phyloP scores from a whole-genome alignment of 2,113 vertebrate species.

The Hucho hucho region DNA sequence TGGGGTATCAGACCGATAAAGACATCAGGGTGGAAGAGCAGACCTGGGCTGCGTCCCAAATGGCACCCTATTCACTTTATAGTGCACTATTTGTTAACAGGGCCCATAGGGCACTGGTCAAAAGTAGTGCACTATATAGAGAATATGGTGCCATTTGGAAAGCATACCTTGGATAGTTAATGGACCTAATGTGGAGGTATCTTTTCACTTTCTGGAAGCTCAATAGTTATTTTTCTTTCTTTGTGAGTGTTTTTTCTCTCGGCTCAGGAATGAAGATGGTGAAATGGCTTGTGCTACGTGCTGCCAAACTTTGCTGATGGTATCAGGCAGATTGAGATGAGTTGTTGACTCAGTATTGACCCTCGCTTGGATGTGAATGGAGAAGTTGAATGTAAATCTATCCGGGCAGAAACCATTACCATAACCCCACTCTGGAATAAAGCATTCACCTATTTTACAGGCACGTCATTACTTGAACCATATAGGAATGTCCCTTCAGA shows the following conservation, averaged over 20 bases:
- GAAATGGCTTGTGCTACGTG: neutral
- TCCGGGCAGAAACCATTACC: neutral
- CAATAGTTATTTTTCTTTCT: constrained; percentile 65
- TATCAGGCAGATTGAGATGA: constrained; percentile 25
- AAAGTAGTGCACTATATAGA: no score
- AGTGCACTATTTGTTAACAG: neutral
- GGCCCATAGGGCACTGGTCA: no score
- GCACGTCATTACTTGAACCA: constrained; percentile 6
- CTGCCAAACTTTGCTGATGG: neutral
- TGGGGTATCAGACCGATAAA: constrained; percentile 76
- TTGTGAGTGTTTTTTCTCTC: constrained; percentile 1
- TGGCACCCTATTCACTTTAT: neutral
- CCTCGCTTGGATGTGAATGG: neutral
- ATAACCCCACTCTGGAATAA: neutral
- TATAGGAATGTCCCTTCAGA: constrained; percentile 2
- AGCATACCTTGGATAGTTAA: constrained; percentile 77
- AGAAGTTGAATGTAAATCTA: neutral
- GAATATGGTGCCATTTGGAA: no score
- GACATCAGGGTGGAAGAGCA: constrained; percentile 61
- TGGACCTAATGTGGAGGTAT: constrained; percentile 72
- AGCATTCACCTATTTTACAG: constrained; percentile 6
- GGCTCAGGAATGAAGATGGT: constrained; percentile 8
- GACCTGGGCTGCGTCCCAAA: constrained; percentile 1
- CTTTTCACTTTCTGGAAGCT: constrained; percentile 77
- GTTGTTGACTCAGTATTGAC: constrained; percentile 25